Percentiles rank a stretch among this genome's conserved stretches.
Evolutionary conservation across 1,140 invertebrate genomes (phyloP).

Genomic region (Saccostrea echinata): DNA sequence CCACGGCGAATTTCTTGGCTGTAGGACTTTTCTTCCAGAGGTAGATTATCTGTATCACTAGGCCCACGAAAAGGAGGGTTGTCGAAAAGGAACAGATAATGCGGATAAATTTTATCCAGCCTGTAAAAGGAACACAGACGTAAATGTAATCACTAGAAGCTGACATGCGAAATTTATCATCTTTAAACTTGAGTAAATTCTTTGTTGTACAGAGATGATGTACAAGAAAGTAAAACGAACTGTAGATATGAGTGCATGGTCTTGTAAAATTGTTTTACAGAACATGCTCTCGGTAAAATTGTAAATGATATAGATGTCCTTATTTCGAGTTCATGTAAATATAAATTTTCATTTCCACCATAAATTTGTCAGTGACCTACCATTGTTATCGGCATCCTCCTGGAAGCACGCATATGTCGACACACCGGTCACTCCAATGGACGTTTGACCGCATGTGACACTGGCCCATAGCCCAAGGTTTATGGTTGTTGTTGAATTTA

Average conservation of each 20-base stretch:
- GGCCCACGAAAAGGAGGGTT: background rate
- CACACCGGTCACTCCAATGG: background rate
- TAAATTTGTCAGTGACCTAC: background rate
- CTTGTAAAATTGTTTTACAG: too few species aligned
- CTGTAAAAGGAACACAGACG: background rate
- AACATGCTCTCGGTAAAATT: too few species aligned
- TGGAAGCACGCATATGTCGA: background rate
- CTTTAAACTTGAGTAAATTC: too few species aligned
- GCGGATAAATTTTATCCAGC: constrained; percentile 2
- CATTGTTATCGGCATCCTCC: background rate
- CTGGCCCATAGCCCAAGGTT: background rate
- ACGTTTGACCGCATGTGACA: background rate
- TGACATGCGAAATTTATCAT: too few species aligned
- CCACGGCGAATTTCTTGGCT: background rate
- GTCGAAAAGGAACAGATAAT: background rate
- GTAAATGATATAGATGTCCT: too few species aligned
- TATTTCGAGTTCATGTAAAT: too few species aligned
- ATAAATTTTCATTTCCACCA: too few species aligned
- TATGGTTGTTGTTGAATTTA: background rate
- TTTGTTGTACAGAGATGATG: too few species aligned
- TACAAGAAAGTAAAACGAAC: too few species aligned
- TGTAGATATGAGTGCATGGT: too few species aligned
- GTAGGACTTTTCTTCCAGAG: background rate
- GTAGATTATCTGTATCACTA: background rate
- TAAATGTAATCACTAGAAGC: too few species aligned